Base-by-base conservation (phyloP, 2,888 invertebrate species). In the Barypeithes pellucidus region DNA sequence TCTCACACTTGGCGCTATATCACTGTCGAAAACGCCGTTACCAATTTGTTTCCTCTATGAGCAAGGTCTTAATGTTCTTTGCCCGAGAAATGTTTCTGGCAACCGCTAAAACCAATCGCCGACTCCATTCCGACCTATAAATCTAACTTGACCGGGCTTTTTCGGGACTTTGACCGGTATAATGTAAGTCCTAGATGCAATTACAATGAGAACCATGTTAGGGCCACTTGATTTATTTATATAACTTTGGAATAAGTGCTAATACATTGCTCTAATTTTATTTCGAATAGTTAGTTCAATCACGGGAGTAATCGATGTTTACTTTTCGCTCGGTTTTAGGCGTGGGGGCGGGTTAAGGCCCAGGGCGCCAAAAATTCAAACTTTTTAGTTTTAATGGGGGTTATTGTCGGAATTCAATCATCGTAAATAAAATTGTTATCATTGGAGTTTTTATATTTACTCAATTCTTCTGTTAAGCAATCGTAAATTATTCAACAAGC, bases 31-130 rank as follows among this genome's bases (percentile, higher is more conserved):
- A 69, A 68, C 70, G 76, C 73, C 77, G 61, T 75, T 72, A 69
- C 74, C 76, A 75, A 79, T 79, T 79, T 78, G 78, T 77, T 79
- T 73, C 75, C 75, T 67, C 71, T 67, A 72, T 72, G 67, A 75
- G 73, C 61, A 60, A 75, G 73, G 78, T 78, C 77, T 79, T 79
- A 79, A 78, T 78, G 77, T 75, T 76, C 73, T 69, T 54, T 65
- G 68, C 75, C 71, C 76, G 78, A 77, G 79, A 79, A 79, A 72
- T 72, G 67, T 78, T 79, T 78, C 78, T 79, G 79, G 79, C 80
- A 79, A 80, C 80, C 79, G 75, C 79, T 76, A 79, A 80, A 80
- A 80, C 80, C 80, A 80, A 80, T 80, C 80, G 80, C 79, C 78
- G 77, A 79, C 78, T 80, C 79, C 77, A 79, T 80, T 79, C 78